Percentiles rank a stretch among this genome's conserved stretches.
Conservation (phyloP, 2,888 invertebrate species). For the Malacosoma neustria region DNA sequence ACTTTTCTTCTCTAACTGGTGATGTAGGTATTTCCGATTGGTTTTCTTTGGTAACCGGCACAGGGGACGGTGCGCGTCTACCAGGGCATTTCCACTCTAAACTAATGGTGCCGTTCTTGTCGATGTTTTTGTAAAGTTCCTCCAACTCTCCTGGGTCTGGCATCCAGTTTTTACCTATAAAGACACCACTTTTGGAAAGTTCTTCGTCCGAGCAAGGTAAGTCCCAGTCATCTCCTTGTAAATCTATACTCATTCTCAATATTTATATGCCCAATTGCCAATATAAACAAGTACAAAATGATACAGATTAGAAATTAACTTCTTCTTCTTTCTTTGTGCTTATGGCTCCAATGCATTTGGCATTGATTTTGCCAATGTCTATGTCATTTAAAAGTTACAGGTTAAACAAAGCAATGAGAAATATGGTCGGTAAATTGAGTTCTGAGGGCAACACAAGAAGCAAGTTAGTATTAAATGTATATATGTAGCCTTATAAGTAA, state of each 20-base stretch:
- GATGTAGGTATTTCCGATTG: conserved; percentile 52
- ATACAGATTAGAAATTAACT: too few species aligned
- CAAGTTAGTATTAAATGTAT: too few species aligned
- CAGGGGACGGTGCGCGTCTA: conserved; percentile 82
- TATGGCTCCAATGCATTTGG: too few species aligned
- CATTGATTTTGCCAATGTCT: too few species aligned
- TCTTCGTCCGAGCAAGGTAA: conserved; percentile 82
- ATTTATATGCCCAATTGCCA: too few species aligned
- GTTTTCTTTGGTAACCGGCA: conserved; percentile 68
- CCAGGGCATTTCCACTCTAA: conserved; percentile 90
- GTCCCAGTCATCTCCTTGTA: conserved; percentile 74
- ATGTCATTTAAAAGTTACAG: too few species aligned
- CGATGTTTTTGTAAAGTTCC: conserved; percentile 80
- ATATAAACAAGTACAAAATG: too few species aligned
- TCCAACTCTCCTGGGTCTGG: conserved; percentile 82
- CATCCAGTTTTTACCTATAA: conserved; percentile 76
- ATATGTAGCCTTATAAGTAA: too few species aligned
- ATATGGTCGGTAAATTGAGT: too few species aligned
- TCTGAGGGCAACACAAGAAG: too few species aligned
- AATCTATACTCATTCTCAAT: conserved; percentile 18
- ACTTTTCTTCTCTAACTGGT: conserved; percentile 70
- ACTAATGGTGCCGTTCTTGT: conserved; percentile 79
- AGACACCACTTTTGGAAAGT: conserved; percentile 54
- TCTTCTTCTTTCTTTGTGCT: too few species aligned
- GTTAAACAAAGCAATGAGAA: too few species aligned